phyloP scores from a whole-genome alignment of 2,797 vertebrate species.

The Simalia tracyae region DNA sequence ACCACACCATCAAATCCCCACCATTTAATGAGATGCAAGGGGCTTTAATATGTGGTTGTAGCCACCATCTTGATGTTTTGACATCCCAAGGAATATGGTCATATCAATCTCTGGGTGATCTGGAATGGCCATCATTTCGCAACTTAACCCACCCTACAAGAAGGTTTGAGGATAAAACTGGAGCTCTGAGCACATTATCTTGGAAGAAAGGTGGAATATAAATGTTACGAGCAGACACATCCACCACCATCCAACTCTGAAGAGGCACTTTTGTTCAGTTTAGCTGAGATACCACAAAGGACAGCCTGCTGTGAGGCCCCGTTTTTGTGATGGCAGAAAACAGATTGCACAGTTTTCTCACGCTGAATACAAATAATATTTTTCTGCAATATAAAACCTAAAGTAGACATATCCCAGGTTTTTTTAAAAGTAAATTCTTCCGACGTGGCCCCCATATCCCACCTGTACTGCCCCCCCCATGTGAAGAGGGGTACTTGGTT shows the following conservation, averaged over 20 bases:
- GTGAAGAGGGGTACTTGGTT: background rate
- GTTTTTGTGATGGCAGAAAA: background rate
- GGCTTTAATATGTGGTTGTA: background rate
- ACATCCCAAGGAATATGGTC: background rate
- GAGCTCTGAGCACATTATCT: background rate
- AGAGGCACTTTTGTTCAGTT: background rate
- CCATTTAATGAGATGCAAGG: background rate
- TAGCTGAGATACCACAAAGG: background rate
- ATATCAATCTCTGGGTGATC: background rate
- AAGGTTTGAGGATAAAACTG: background rate
- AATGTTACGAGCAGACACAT: background rate
- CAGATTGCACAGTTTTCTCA: background rate
- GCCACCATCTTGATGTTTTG: background rate
- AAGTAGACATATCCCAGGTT: background rate
- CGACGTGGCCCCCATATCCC: background rate
- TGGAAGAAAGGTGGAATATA: background rate
- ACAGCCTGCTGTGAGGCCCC: background rate
- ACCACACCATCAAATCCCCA: background rate
- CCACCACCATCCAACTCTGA: background rate
- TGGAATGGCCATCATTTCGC: too few species aligned
- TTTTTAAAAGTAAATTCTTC: background rate
- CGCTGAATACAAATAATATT: background rate
- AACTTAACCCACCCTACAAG: background rate
- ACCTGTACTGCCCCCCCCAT: background rate
- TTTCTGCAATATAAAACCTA: background rate